Evolutionary conservation across 1,140 invertebrate genomes (phyloP).

Genomic region (Schlechtendalia chinensis): DNA sequence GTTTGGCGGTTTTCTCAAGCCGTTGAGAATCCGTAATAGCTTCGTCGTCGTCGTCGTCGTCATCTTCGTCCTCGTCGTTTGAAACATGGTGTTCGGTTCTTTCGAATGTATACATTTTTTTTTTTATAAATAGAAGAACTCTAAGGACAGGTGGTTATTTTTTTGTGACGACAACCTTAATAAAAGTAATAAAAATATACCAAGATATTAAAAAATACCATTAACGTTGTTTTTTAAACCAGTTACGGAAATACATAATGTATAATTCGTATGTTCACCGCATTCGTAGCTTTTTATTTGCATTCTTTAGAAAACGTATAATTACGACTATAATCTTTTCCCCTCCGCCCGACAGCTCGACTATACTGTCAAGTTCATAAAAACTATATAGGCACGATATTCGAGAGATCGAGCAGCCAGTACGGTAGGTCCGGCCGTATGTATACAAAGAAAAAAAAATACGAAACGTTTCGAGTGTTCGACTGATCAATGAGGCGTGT

Average conservation of each 20-base stretch:
- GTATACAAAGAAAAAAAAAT: conserved; percentile 6
- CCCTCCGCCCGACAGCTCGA: no score
- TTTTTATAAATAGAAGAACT: not conserved
- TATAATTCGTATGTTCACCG: not conserved
- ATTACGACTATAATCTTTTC: no score
- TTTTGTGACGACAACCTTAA: not conserved
- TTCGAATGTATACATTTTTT: not conserved
- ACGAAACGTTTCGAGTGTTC: not conserved
- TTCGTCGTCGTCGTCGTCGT: not conserved
- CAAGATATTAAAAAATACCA: not conserved
- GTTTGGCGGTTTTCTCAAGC: conserved; percentile 29
- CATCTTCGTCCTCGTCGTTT: no score
- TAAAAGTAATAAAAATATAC: not conserved
- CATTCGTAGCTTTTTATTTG: no score
- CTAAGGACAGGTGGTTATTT: conserved; percentile 29
- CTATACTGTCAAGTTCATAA: no score
- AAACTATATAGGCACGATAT: no score
- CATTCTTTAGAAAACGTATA: no score
- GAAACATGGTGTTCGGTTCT: conserved; percentile 25
- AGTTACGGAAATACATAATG: not conserved
- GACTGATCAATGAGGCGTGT: conserved; percentile 8
- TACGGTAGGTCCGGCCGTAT: not conserved
- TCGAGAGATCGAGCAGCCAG: no score
- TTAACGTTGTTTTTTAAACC: not conserved
- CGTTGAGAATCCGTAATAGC: conserved; percentile 36